phyloP scores from a whole-genome alignment of 2,113 vertebrate genomes.

The Aramus guarauna region DNA sequence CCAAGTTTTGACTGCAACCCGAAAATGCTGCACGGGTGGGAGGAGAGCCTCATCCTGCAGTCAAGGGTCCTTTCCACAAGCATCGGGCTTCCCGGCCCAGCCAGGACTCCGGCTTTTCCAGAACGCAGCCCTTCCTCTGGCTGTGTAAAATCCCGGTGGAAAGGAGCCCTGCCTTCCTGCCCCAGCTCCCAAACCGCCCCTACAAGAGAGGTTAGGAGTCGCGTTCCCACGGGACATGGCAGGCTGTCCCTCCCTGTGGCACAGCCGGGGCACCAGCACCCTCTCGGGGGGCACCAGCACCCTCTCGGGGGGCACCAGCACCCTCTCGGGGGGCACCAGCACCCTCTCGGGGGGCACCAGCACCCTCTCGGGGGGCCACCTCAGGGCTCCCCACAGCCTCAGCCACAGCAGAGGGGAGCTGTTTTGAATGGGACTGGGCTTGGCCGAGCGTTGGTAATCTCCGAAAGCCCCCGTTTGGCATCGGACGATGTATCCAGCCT shows the following conservation, averaged over 20 bases:
- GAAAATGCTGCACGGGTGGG: accelerated
- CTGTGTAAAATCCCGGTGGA: accelerated
- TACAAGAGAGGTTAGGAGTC: accelerated
- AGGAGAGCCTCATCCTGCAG: not conserved
- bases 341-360: not conserved
- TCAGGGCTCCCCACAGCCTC: not conserved
- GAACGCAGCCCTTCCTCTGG: not conserved
- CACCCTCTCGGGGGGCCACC: not conserved
- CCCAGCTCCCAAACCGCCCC: not conserved
- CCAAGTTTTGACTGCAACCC: too few species aligned
- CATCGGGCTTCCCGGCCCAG: not conserved
- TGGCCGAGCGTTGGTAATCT: not conserved
- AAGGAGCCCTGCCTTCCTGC: accelerated
- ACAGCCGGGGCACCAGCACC: not conserved
- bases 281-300: not conserved
- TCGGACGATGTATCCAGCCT: not conserved
- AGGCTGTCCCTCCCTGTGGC: not conserved
- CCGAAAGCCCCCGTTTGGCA: not conserved
- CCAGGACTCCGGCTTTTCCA: not conserved
- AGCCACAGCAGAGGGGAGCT: too few species aligned
- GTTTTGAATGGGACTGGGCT: accelerated
- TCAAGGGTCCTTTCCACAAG: not conserved
- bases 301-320: not conserved
- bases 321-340: not conserved
- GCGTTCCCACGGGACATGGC: accelerated